Conservation (phyloP, 2,888 invertebrate genomes). For the Apamea anceps region DNA sequence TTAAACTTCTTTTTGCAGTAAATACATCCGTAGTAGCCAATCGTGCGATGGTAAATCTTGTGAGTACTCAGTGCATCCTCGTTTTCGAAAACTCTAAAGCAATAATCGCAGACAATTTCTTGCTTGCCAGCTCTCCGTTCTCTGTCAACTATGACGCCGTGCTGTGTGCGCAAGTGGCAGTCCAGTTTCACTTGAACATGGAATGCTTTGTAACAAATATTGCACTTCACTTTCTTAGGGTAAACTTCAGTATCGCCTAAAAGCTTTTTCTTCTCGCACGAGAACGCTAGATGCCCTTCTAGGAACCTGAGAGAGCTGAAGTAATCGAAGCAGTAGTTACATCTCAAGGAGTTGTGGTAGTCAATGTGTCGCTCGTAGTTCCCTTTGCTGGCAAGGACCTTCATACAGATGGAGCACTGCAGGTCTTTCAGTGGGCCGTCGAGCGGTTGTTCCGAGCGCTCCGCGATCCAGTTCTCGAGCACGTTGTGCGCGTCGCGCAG, state of each 20-base stretch:
- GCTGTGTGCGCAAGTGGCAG: slow-evolving; percentile 86
- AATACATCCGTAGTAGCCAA: slow-evolving; percentile 86
- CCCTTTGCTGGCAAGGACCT: slow-evolving; percentile 86
- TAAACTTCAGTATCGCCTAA: slow-evolving; percentile 85
- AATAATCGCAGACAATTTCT: slow-evolving; percentile 86
- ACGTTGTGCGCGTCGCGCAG: slow-evolving; percentile 83
- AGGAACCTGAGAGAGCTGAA: slow-evolving; percentile 85
- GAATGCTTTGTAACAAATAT: slow-evolving; percentile 88
- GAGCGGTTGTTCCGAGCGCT: slow-evolving; percentile 75
- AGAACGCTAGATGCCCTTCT: slow-evolving; percentile 86
- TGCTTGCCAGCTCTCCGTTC: slow-evolving; percentile 77
- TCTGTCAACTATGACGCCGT: slow-evolving; percentile 76
- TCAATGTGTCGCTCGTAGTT: slow-evolving; percentile 88
- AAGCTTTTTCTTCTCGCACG: slow-evolving; percentile 85
- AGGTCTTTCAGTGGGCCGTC: slow-evolving; percentile 84
- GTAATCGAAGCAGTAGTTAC: slow-evolving; percentile 88
- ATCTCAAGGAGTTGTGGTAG: slow-evolving; percentile 87
- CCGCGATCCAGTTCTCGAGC: slow-evolving; percentile 86
- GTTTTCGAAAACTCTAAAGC: slow-evolving; percentile 87
- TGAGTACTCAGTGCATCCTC: slow-evolving; percentile 83
- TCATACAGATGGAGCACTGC: slow-evolving; percentile 87
- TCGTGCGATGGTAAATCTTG: slow-evolving; percentile 85
- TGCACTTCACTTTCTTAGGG: slow-evolving; percentile 85
- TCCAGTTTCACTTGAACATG: slow-evolving; percentile 87
- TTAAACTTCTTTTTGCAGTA: slow-evolving; percentile 89